These are phyloP conservation scores for Patella vulgata DNA, from an alignment of 1,140 invertebrate species.

Conservation along the genomic window DNA sequence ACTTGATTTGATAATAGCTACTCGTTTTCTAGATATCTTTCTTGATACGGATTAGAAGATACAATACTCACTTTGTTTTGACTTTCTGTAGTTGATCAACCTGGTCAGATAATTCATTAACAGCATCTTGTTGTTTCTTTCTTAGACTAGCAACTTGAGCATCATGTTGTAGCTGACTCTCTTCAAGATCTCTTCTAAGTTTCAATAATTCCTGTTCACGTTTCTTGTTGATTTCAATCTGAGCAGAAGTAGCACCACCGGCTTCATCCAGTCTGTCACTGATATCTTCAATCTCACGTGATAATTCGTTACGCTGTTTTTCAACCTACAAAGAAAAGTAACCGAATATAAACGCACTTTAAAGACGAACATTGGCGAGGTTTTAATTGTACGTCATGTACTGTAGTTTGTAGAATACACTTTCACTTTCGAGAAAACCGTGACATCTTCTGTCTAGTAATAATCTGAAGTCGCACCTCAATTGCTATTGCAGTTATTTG, in stretches of 20 bases:
- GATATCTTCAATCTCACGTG: slow-evolving; percentile 94
- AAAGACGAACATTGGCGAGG: too few species aligned
- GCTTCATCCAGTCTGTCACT: slow-evolving; percentile 96
- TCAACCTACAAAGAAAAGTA: slow-evolving; percentile 74
- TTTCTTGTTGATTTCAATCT: slow-evolving; percentile 99
- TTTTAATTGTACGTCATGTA: slow-evolving; percentile 77
- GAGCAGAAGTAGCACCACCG: slow-evolving; percentile 96
- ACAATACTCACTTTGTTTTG: slow-evolving; percentile 96
- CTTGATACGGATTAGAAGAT: too few species aligned
- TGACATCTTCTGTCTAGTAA: background rate
- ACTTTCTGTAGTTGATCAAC: slow-evolving; percentile 99
- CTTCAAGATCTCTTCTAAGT: slow-evolving; percentile 96
- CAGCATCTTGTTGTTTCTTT: slow-evolving; percentile 99
- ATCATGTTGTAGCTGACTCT: slow-evolving; percentile 98
- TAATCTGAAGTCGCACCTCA: background rate
- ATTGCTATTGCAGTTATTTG: too few species aligned
- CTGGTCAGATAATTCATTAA: slow-evolving; percentile 93
- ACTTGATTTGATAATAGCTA: background rate
- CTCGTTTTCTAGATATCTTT: too few species aligned
- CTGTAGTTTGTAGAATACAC: background rate
- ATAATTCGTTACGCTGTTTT: slow-evolving; percentile 98
- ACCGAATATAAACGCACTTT: background rate
- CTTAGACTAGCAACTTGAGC: slow-evolving; percentile 91
- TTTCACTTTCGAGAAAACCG: background rate
- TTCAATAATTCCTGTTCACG: slow-evolving; percentile 98